Base-by-base conservation (phyloP, 2,888 invertebrate genomes). In the Spatulosminthurus flaviceps region DNA sequence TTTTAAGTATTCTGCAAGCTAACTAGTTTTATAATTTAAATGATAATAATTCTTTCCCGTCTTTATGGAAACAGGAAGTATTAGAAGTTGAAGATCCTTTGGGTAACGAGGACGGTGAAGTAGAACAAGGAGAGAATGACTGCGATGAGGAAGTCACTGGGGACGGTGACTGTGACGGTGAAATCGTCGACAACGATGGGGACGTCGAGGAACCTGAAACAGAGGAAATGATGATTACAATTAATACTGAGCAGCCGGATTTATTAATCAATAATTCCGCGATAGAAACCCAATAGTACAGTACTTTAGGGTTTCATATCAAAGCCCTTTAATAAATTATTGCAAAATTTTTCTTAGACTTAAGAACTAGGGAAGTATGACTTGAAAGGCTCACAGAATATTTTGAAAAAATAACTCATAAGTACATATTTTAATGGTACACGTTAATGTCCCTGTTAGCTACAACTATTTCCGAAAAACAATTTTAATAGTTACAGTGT, bases 161-260 rank as follows among this genome's bases (percentile, higher is more conserved):
- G 5, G 74, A 67, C 13, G 79, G 41, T 24, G 77, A 70, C 7
- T 74, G 61, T 64, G 76, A 64, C 26, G 79, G 77, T 43, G 72
- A 64, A 64, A 69, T 69, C 5, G 77, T 77, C 2, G 81, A 81
- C 61, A 74, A 80, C 13, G 78, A 66, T 19, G 69, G 75, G 42
- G 75, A 70, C 34, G 80, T 43, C 0, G 77, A 77, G 4, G 77
- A 77, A 41, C 19, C 69, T 21, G 77, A 77, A 29, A 19, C 64
- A 19, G 75, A 51, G 9, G 77, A 69, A 66, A 93, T 93, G 91
- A 93, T 93, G 90, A 90, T 93, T 7, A 92, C 92, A 7, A 91
- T 93, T 73, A 92, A 91, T 83, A 90, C 92, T 4, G 92, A 92
- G 77, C 89, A 87, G 16, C 88, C 90, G 0, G 91, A 89, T 71